Evolutionary conservation across 2,113 vertebrate genomes (phyloP).

Genomic region (Ceratotherium simum): DNA sequence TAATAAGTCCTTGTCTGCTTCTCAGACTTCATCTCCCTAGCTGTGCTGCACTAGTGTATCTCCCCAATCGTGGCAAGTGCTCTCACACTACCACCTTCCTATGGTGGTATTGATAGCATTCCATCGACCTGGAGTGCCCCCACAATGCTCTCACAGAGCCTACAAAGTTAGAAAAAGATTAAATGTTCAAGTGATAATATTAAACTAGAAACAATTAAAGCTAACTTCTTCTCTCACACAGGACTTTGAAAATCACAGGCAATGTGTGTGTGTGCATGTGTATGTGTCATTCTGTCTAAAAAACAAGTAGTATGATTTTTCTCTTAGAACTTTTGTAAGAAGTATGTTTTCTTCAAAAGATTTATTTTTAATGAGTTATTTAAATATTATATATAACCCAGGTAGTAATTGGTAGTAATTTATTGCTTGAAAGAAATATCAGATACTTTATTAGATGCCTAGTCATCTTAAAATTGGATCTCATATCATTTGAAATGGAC

Average conservation of each 20-base stretch:
- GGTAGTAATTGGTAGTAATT: not conserved
- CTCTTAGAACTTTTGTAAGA: slow-evolving; percentile 23
- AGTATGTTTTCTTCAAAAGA: slow-evolving; percentile 25
- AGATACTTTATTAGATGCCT: slow-evolving; percentile 29
- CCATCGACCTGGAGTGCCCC: not conserved
- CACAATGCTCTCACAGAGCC: not conserved
- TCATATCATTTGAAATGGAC: slow-evolving; percentile 32
- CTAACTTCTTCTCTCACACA: not conserved
- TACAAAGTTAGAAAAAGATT: not conserved
- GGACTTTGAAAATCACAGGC: slow-evolving; percentile 24
- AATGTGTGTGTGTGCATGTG: not conserved
- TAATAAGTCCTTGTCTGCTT: not conserved
- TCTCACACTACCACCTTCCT: not conserved
- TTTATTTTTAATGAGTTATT: slow-evolving; percentile 38
- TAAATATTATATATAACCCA: not conserved
- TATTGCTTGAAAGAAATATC: slow-evolving; percentile 23
- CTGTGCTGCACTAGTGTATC: not conserved
- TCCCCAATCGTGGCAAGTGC: not conserved
- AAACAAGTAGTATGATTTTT: not conserved
- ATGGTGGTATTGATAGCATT: not conserved
- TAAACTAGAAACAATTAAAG: slow-evolving; percentile 8
- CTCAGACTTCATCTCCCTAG: not conserved
- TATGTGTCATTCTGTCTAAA: not conserved
- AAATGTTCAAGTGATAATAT: not conserved
- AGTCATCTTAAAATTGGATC: slow-evolving; percentile 37